Percentiles rank a stretch among this genome's conserved stretches.
Evolutionary conservation across 2,797 vertebrate species (phyloP).

Genomic region (Macrochelys suwanniensis): DNA sequence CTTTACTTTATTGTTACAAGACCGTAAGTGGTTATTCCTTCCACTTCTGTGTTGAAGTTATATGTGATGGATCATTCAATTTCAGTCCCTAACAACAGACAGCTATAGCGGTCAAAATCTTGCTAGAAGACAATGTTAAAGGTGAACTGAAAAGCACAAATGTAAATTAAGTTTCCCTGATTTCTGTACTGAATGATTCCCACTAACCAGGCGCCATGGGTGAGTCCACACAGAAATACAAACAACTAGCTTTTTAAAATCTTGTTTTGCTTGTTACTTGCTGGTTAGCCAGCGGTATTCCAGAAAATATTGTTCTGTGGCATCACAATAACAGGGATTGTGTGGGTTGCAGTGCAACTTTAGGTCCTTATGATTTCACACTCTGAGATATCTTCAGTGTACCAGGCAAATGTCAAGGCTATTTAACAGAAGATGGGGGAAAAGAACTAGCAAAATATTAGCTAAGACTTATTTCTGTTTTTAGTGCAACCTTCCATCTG

Average conservation of each 20-base stretch:
- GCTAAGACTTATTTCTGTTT: conserved; percentile 34
- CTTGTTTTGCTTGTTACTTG: neutral
- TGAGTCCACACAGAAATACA: conserved; percentile 20
- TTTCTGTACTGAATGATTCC: conserved; percentile 31
- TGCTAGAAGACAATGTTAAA: rapidly evolving
- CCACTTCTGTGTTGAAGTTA: neutral
- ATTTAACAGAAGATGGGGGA: conserved; percentile 9
- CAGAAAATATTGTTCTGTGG: neutral
- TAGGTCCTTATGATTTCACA: conserved; percentile 45
- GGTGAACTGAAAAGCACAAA: neutral
- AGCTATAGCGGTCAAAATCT: neutral
- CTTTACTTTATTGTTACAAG: neutral
- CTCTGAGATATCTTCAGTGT: conserved; percentile 64
- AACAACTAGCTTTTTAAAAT: neutral
- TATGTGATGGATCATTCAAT: rapidly evolving
- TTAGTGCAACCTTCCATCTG: neutral
- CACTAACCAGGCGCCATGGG: conserved; percentile 17
- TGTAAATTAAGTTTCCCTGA: neutral
- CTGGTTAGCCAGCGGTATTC: neutral
- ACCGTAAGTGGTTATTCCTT: neutral
- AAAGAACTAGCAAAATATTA: conserved; percentile 60
- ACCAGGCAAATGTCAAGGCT: conserved; percentile 55
- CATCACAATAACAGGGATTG: neutral
- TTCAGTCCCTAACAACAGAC: neutral
- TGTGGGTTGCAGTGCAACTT: conserved; percentile 51